phyloP scores from a whole-genome alignment of 2,797 vertebrate species.

The Sciaenops ocellatus region DNA sequence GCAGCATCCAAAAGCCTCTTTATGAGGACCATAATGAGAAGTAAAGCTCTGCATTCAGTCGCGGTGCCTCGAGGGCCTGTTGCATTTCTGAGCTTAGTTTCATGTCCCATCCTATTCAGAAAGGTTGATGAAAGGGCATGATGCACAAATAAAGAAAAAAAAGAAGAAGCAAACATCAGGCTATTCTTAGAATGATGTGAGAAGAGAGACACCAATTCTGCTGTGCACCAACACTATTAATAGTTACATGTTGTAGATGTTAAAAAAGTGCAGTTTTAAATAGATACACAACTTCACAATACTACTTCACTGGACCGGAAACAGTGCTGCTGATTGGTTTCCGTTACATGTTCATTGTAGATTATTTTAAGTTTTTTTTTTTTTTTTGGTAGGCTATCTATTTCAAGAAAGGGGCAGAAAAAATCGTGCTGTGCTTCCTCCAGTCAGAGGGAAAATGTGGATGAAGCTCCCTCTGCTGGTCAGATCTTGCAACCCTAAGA shows the following conservation, averaged over 20 bases:
- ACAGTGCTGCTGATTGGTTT: neutral
- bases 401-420: slow-evolving; percentile 2
- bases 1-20: slow-evolving; percentile 68
- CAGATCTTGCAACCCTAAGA: slow-evolving; percentile 24
- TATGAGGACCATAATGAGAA: slow-evolving; percentile 72
- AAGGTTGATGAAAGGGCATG: slow-evolving; percentile 56
- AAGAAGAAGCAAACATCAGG: slow-evolving; percentile 39
- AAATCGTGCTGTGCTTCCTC: neutral
- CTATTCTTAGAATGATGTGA: slow-evolving; percentile 54
- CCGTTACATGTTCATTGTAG: neutral
- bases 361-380: slow-evolving; percentile 1
- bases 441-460: slow-evolving; percentile 42
- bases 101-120: slow-evolving; percentile 67
- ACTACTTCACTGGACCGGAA: neutral
- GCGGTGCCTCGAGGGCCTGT: slow-evolving; percentile 57
- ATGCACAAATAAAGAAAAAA: slow-evolving; percentile 58
- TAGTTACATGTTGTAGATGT: neutral
- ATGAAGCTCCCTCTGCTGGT: slow-evolving; percentile 75
- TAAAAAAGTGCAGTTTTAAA: neutral
- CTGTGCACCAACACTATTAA: neutral
- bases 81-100: slow-evolving; percentile 70
- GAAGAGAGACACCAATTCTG: slow-evolving; percentile 13
- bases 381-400: no score
- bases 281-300: neutral
- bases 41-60: slow-evolving; percentile 73